Evolutionary conservation across 2,797 vertebrate species (phyloP), one percentile per base, ranked within the genome.

Genomic region (Pangasius larnaudii): DNA sequence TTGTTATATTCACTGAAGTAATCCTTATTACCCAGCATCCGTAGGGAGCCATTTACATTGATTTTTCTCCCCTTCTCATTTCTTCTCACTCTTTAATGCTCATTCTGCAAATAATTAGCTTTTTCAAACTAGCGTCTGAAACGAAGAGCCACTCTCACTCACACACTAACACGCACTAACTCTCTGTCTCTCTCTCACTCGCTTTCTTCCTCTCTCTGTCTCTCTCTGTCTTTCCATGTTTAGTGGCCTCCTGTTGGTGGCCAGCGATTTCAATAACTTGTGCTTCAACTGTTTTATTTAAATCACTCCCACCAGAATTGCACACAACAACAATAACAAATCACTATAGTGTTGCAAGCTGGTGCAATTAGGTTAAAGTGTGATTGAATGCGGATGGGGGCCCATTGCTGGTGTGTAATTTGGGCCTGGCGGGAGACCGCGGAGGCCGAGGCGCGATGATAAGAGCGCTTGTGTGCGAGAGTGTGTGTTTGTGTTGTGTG

Each of bases 291-390:
- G 74, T 72, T 82, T 90, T 90, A 87, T 91, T 91, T 90, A 91
- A 90, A 92, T 88, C 85, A 88, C 86, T 90, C 81, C 86, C 89
- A 88, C 77, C 30, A 59, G 89, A 87, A 89, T 89, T 80, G 83
- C 86, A 84, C 88, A 86, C 89, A 89, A 85, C 86, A 89, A 87
- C 85, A 89, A 87, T 84, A 91, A 92, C 90, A 90, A 88, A 91
- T 90, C 74, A 78, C 91, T 89, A 78, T 84, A 89, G 67, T 87
- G 84, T 87, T 42, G n/a, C 58, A 67, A 69, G 83, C 82, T 67
- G 67, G 77, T 89, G 90, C 90, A 91, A 91, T 92, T 93, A 91
- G 90, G 90, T 89, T 89, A 91, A 91, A 92, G 90, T 91, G 90
- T 92, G 92, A 92, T 91, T 91, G 91, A 91, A 91, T 88, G 82